phyloP scores from a whole-genome alignment of 2,888 invertebrate species.

The Agrilus biguttatus region DNA sequence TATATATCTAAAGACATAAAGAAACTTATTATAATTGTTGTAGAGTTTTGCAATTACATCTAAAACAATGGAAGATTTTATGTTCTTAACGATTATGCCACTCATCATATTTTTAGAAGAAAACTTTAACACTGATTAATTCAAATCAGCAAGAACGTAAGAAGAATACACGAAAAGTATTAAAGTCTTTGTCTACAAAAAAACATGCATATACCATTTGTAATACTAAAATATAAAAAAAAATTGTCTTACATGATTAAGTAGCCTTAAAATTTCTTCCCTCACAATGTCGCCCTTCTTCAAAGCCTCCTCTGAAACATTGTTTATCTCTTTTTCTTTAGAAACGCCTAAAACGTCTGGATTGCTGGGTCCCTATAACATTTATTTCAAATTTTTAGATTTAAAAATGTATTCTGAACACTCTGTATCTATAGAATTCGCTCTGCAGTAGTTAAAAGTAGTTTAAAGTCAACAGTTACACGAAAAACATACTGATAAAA shows the following conservation, averaged over 20 bases:
- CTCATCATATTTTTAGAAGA: too few species aligned
- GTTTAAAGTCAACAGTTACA: too few species aligned
- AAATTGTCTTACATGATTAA: conserved; percentile 45
- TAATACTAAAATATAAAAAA: neutral
- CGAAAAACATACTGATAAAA: too few species aligned
- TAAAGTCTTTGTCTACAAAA: neutral
- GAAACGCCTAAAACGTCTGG: conserved; percentile 56
- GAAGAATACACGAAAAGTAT: too few species aligned
- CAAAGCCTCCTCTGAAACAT: conserved; percentile 44
- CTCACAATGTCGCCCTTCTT: conserved; percentile 45
- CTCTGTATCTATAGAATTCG: neutral
- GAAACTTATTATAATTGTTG: too few species aligned
- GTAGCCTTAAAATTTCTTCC: conserved; percentile 49
- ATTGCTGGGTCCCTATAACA: conserved; percentile 53
- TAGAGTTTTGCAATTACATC: too few species aligned
- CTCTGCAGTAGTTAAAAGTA: too few species aligned
- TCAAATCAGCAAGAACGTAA: too few species aligned
- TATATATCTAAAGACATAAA: too few species aligned
- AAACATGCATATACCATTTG: neutral
- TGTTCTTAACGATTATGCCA: too few species aligned
- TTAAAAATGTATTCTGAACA: conserved; percentile 1
- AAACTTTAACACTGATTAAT: too few species aligned
- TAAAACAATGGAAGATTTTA: too few species aligned
- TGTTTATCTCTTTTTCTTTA: conserved; percentile 23
- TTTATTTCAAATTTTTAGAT: conserved; percentile 1